Evolutionary conservation across 2,113 vertebrate species (phyloP).

Genomic region (Salvator merianae): DNA sequence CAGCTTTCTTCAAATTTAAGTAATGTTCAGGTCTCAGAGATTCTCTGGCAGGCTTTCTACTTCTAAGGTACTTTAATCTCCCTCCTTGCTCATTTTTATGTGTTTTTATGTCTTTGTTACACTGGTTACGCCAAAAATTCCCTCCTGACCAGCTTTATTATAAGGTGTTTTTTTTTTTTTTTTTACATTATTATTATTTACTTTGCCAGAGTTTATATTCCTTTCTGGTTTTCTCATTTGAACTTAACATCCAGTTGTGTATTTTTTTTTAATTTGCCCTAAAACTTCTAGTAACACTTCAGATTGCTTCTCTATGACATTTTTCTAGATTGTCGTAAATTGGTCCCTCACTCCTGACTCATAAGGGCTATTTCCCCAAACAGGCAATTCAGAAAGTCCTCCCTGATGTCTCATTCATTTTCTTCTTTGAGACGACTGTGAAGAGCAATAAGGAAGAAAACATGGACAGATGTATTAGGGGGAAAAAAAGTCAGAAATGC

Average conservation of each 20-base stretch:
- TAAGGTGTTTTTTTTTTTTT: no score
- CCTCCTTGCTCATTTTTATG: constrained; percentile 5
- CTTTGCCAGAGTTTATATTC: constrained; percentile 12
- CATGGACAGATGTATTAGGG: not conserved
- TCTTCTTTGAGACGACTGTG: not conserved
- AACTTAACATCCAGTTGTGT: constrained; percentile 7
- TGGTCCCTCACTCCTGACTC: not conserved
- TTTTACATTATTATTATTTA: not conserved
- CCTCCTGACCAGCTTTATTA: constrained; percentile 11
- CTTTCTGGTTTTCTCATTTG: constrained; percentile 27
- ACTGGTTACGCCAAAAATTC: constrained; percentile 9
- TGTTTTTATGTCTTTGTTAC: not conserved
- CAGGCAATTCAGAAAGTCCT: not conserved
- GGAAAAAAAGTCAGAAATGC: not conserved
- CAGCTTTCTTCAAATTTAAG: not conserved
- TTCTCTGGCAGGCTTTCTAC: not conserved
- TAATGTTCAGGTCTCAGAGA: not conserved
- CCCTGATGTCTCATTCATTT: not conserved
- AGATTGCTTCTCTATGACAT: constrained; percentile 12
- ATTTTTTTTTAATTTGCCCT: constrained; percentile 4
- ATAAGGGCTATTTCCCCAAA: not conserved
- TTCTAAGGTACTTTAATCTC: not conserved
- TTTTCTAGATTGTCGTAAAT: constrained; percentile 4
- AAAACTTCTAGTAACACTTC: constrained; percentile 29
- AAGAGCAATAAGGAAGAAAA: not conserved